These are phyloP conservation scores for Entomobrya proxima DNA, from an alignment of 2,888 invertebrate species.

Conservation along the genomic window DNA sequence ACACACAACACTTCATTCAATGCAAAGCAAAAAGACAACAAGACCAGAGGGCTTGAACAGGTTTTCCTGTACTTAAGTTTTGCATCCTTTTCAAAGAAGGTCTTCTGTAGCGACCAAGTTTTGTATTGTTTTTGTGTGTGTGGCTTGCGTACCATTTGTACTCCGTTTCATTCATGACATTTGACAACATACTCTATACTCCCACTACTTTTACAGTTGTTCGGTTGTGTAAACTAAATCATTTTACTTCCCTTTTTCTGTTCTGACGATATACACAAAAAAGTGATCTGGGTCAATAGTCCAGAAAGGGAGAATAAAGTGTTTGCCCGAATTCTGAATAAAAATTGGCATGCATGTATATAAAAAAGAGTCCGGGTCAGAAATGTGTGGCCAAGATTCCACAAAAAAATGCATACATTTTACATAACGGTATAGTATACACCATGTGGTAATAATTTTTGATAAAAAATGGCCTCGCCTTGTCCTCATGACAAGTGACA, in stretches of 20 bases:
- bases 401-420: no score
- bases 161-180: conserved; percentile 51
- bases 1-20: neutral
- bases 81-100: neutral
- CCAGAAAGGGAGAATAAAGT: conserved; percentile 56
- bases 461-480: conserved; percentile 29
- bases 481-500: conserved; percentile 24
- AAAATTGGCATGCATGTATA: no score
- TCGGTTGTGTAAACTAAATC: neutral
- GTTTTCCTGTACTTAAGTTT: no score
- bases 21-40: neutral
- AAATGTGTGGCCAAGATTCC: no score
- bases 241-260: conserved; percentile 8
- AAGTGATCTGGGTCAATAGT: conserved; percentile 66
- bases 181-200: conserved; percentile 2
- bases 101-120: neutral
- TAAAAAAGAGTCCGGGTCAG: no score
- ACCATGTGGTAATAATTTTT: neutral
- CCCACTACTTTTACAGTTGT: conserved; percentile 31
- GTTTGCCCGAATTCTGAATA: no score
- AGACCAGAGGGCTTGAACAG: no score
- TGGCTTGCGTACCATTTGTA: conserved; percentile 3
- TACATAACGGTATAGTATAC: no score
- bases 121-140: conserved; percentile 14
- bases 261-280: neutral